phyloP scores from a whole-genome alignment of 2,797 vertebrate genomes.

The Acipenser oxyrinchus region DNA sequence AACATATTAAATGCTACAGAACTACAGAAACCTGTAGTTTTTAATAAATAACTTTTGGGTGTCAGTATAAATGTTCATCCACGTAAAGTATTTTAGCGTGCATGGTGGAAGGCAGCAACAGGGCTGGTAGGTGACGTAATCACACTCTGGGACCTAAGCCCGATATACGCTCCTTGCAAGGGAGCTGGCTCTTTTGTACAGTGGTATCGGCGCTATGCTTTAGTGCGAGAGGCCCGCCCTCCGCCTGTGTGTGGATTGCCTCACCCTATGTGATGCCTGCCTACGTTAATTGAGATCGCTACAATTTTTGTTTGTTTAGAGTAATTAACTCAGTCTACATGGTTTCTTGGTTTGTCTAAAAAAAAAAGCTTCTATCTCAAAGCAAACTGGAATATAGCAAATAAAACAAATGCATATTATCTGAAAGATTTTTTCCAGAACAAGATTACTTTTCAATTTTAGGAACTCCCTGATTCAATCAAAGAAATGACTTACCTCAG shows the following conservation, averaged over 20 bases:
- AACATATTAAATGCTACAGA: not conserved
- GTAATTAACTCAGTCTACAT: not conserved
- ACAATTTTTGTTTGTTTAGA: not conserved
- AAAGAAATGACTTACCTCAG: conserved; percentile 58
- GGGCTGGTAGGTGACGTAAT: no score
- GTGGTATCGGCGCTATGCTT: no score
- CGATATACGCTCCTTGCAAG: no score
- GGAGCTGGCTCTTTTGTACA: no score
- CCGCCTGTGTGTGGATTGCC: no score
- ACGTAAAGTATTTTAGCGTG: no score
- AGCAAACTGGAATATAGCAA: not conserved
- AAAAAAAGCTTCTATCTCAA: not conserved
- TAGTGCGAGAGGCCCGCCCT: no score
- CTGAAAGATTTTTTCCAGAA: not conserved
- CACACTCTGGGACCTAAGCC: no score
- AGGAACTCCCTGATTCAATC: conserved; percentile 69
- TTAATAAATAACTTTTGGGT: not conserved
- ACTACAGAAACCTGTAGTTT: not conserved
- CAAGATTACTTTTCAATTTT: conserved; percentile 3
- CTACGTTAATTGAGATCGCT: not conserved
- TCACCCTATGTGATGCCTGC: no score
- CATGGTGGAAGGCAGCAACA: no score
- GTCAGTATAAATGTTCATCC: no score
- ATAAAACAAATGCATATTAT: not conserved
- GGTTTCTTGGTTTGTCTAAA: no score